Evolutionary conservation across 2,113 vertebrate genomes (phyloP), one percentile per base, ranked within the genome.

Genomic region (Mungos mungo): DNA sequence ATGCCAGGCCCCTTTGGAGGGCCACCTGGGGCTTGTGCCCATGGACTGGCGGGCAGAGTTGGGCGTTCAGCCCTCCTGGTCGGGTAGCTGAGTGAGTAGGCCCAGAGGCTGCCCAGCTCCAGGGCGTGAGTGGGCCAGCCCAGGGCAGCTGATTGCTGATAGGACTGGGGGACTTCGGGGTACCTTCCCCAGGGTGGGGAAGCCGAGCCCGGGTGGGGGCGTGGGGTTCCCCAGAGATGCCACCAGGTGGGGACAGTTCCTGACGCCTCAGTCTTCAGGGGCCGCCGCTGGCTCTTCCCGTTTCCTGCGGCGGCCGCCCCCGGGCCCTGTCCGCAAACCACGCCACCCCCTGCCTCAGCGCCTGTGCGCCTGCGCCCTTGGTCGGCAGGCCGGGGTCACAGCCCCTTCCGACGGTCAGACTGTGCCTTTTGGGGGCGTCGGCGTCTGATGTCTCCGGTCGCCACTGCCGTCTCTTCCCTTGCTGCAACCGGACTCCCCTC

Each of bases 361-460:
- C 19, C 85, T 18, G 41, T 0, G 19, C 65, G 0, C 19, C 85
- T 18, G 41, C 0, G 19, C 65, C 52, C 0, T 4, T n/a, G 3
- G 31, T 3, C 2, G 54, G 79, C 29, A 0, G 0, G 0, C 33
- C 0, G 1, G 38, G 23, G 13, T 19, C 16, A 16, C 0, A 3
- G 0, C 7, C 7, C 29, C 38, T 57, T 18, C 33, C 8, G 5
- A 13, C 9, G 1, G 13, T 33, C 47, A 41, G 25, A 18, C n/a
- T 4, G 14, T 12, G 12, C 27, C 65, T 54, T 45, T 50, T 38
- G 0, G 25, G 81, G 91, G 27, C 11, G 11, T 19, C 8, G 7
- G 1, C 38, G 54, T 85, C 63, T 16, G 80, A 41, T 25, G 27
- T 89, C 33, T 52, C 11, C 29, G 83, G 69, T 76, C 16, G 0